Evolutionary conservation across 2,113 vertebrate genomes (phyloP).

Genomic region (Muntiacus reevesi): DNA sequence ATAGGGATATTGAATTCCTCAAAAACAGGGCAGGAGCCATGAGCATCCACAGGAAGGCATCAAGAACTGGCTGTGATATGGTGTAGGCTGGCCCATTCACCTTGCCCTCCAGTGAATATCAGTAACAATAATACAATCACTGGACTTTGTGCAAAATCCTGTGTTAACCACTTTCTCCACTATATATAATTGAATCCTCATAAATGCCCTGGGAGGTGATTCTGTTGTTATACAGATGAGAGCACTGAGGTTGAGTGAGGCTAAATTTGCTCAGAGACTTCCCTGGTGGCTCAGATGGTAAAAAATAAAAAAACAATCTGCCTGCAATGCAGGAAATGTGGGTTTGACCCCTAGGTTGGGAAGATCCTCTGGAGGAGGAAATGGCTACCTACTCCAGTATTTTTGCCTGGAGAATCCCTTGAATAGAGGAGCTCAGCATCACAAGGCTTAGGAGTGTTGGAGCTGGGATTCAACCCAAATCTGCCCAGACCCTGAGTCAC

Average conservation of each 20-base stretch:
- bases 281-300: not conserved
- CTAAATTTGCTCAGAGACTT: not conserved
- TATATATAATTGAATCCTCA: not conserved
- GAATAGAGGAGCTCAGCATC: not conserved
- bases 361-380: not conserved
- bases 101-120: not conserved
- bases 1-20: not conserved
- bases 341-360: not conserved
- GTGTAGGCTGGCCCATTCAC: not conserved
- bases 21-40: not conserved
- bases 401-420: not conserved
- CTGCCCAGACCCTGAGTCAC: not conserved
- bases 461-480: not conserved
- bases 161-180: not conserved
- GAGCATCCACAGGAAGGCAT: too few relatives aligned
- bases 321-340: not conserved
- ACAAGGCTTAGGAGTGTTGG: not conserved
- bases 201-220: not conserved
- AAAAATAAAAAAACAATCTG: not conserved
- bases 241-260: not conserved
- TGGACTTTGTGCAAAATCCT: not conserved
- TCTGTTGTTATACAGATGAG: not conserved
- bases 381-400: not conserved
- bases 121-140: not conserved
- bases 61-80: accelerated